Conservation (phyloP, 2,113 vertebrate genomes). For the Solenodon paradoxus region DNA sequence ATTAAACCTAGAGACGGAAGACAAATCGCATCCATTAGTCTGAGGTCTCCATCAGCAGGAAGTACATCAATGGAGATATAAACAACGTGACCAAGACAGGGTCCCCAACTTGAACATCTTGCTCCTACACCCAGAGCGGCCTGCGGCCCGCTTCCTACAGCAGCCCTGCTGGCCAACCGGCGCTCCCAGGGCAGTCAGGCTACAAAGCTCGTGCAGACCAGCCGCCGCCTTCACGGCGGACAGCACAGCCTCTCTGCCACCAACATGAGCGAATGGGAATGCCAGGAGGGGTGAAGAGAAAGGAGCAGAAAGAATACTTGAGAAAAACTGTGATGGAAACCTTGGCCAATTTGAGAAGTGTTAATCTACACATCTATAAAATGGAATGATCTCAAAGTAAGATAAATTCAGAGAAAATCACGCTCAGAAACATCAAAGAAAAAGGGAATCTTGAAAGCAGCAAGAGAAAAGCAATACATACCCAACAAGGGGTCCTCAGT, state of each 20-base stretch:
- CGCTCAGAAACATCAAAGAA: neutral
- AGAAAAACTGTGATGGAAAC: neutral
- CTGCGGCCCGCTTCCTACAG: neutral
- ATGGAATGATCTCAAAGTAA: neutral
- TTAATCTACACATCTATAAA: neutral
- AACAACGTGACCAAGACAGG: neutral
- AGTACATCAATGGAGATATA: neutral
- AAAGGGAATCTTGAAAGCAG: neutral
- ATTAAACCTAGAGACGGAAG: conserved; percentile 82
- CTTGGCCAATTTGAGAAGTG: neutral
- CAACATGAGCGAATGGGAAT: neutral
- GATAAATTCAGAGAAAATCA: neutral
- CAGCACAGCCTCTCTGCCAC: neutral
- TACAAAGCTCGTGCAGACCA: neutral
- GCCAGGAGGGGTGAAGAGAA: neutral
- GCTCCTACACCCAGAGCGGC: neutral
- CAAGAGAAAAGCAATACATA: neutral
- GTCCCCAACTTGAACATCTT: neutral
- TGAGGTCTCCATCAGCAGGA: neutral
- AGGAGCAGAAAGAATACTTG: neutral
- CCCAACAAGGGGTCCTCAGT: neutral
- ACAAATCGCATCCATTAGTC: conserved; percentile 7
- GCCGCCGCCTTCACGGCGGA: neutral
- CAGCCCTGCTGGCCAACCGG: neutral
- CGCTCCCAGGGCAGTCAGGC: neutral